Conservation (phyloP, 2,797 vertebrate species). For the Semaprochilodus insignis region DNA sequence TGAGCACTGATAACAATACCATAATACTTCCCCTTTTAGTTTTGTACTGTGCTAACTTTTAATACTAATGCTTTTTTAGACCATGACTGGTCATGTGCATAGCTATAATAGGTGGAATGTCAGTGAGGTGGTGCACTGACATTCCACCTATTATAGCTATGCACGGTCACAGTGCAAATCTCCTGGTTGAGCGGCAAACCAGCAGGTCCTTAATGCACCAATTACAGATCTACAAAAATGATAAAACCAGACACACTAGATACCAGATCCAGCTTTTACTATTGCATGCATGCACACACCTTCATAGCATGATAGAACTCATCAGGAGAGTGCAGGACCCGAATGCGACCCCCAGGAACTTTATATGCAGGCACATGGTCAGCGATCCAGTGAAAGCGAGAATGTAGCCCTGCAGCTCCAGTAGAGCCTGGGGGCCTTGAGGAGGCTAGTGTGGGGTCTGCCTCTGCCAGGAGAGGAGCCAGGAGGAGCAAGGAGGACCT, state of each 20-base stretch:
- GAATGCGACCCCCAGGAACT: slow-evolving; percentile 85
- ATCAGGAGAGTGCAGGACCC: slow-evolving; percentile 86
- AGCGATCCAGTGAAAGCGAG: slow-evolving; percentile 90
- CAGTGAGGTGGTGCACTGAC: too few relatives aligned
- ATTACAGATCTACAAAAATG: background rate
- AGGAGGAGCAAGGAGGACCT: slow-evolving; percentile 92
- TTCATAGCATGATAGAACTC: slow-evolving; percentile 96
- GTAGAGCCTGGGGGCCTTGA: slow-evolving; percentile 74
- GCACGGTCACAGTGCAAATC: background rate
- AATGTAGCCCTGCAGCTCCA: slow-evolving; percentile 76
- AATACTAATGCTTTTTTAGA: too few relatives aligned
- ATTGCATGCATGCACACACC: slow-evolving; percentile 71
- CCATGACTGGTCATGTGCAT: too few relatives aligned
- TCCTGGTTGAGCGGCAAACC: too few relatives aligned
- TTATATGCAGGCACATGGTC: slow-evolving; percentile 91
- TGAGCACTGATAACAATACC: too few relatives aligned
- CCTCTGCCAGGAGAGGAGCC: slow-evolving; percentile 87
- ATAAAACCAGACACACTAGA: background rate
- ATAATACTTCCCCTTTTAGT: too few relatives aligned
- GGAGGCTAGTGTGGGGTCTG: slow-evolving; percentile 71
- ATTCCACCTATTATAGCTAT: background rate
- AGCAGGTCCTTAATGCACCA: too few relatives aligned
- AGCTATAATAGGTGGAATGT: too few relatives aligned
- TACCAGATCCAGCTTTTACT: background rate
- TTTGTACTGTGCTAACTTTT: too few relatives aligned